A percentile compares a stretch with the other conserved stretches of the same genome.
Conservation (phyloP, 2,113 vertebrate genomes). For the Empidonax alnorum region DNA sequence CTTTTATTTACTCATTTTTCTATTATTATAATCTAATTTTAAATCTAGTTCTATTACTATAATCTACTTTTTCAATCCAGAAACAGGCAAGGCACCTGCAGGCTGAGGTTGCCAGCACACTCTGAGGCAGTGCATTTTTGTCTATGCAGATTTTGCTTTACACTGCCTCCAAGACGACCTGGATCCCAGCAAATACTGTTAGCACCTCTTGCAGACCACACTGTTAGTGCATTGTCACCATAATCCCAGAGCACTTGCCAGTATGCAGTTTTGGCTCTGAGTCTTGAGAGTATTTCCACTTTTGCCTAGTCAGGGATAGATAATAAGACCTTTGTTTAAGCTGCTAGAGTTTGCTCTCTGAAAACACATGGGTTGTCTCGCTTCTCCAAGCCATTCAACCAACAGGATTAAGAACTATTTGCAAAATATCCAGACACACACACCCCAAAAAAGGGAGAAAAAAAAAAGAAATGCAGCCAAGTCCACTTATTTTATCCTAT, state of each 20-base stretch:
- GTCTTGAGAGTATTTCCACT: slow-evolving; percentile 1
- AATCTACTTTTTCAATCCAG: background rate
- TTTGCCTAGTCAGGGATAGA: background rate
- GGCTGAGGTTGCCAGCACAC: background rate
- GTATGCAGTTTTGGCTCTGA: background rate
- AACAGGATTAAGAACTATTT: background rate
- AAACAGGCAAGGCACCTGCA: background rate
- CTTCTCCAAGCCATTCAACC: background rate
- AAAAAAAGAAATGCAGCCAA: background rate
- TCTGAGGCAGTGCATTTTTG: background rate
- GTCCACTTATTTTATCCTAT: background rate
- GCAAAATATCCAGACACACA: background rate
- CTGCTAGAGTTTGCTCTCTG: background rate
- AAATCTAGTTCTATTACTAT: background rate
- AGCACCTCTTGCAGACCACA: background rate
- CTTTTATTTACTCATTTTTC: background rate
- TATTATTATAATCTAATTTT: background rate
- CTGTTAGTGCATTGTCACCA: background rate
- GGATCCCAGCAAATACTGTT: background rate
- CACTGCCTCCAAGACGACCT: background rate
- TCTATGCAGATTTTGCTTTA: background rate
- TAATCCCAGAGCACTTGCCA: background rate
- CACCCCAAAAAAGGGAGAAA: rapidly evolving
- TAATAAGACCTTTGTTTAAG: slow-evolving; percentile 26
- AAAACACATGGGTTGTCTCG: background rate